These are phyloP conservation scores for Heliconius hortense DNA, from an alignment of 2,888 invertebrate genomes.

Conservation along the genomic window DNA sequence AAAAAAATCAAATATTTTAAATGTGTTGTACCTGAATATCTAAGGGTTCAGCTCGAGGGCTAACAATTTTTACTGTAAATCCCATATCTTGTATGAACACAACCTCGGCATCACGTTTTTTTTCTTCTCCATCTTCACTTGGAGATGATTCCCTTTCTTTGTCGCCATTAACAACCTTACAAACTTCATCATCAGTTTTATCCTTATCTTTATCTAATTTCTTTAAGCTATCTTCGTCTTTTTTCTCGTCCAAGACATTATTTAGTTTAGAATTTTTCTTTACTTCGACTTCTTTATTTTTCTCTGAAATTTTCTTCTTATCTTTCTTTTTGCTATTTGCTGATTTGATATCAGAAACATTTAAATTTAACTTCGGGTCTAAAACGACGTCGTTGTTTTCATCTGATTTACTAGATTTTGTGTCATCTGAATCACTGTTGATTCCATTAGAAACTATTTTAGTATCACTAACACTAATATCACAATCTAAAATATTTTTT, in stretches of 20 bases:
- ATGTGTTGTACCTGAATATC: conserved; percentile 89
- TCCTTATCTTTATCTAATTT: conserved; percentile 55
- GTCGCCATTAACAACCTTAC: conserved; percentile 67
- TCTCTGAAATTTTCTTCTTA: conserved; percentile 62
- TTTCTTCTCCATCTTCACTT: conserved; percentile 80
- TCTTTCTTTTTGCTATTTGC: conserved; percentile 66
- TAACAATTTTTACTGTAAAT: conserved; percentile 95
- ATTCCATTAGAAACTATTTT: conserved; percentile 79
- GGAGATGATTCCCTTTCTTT: conserved; percentile 73
- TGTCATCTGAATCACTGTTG: conserved; percentile 70
- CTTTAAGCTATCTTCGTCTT: conserved; percentile 52
- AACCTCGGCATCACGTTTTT: conserved; percentile 88
- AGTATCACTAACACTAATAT: conserved; percentile 79
- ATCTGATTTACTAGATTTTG: conserved; percentile 70
- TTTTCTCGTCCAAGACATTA: conserved; percentile 55
- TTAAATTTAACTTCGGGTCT: conserved; percentile 54
- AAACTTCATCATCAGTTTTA: conserved; percentile 57
- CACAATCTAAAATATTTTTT: conserved; percentile 76
- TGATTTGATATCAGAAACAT: conserved; percentile 57
- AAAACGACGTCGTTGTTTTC: conserved; percentile 55
- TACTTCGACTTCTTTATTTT: conserved; percentile 59
- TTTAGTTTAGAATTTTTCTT: conserved; percentile 55
- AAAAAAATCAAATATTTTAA: conserved; percentile 35
- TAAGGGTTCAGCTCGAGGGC: conserved; percentile 94
- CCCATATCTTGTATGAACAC: conserved; percentile 95